Evolutionary conservation across 2,797 vertebrate species (phyloP), one percentile per base, ranked within the genome.

Genomic region (Alcedo quadribrachys): DNA sequence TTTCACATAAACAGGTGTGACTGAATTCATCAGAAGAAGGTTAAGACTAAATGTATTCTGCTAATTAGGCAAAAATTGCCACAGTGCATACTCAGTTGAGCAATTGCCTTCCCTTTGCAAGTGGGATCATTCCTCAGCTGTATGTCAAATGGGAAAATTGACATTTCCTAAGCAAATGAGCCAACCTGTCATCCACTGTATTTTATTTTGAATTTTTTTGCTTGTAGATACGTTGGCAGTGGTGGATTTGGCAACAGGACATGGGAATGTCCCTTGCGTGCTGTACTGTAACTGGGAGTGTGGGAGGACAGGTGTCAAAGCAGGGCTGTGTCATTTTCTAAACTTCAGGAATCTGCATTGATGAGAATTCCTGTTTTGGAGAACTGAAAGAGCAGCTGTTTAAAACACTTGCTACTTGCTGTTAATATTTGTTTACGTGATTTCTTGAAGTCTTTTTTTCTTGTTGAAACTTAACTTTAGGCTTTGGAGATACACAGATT

Each of bases 1-100:
- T 97, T 97, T 97, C 93, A 94, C 89, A 84, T 87, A 94, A 96
- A 96, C 94, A 96, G 97, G 96, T 96, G 96, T 97, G 96, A 96
- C 95, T 87, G 94, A 97, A 96, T 94, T 96, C 80, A 94, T 92
- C 94, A 94, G 92, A 96, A 94, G 92, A 92, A 96, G 91, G 89
- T 88, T 95, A 87, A 94, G 92, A 57, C 81, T 88, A 90, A 96
- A 96, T 89, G 62, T 85, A 85, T 95, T 93, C 91, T 95, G 85
- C 85, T 95, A 95, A 96, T 96, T 94, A 96, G 73, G 93, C 71
- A 84, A 93, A 85, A 94, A 94, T 93, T 96, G 92, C 94, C 83
- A 77, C 87, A 92, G 89, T 90, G 87, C 1, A 5, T 81, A 81
- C 83, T 90, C 40, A 51, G 92, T 95, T 96, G 95, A 96, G 96